A percentile compares a stretch with the other conserved stretches of the same genome.
These are phyloP conservation scores for Astreopora myriophthalma DNA, from an alignment of 64 coral and sea anemone species.

Conservation along the genomic window DNA sequence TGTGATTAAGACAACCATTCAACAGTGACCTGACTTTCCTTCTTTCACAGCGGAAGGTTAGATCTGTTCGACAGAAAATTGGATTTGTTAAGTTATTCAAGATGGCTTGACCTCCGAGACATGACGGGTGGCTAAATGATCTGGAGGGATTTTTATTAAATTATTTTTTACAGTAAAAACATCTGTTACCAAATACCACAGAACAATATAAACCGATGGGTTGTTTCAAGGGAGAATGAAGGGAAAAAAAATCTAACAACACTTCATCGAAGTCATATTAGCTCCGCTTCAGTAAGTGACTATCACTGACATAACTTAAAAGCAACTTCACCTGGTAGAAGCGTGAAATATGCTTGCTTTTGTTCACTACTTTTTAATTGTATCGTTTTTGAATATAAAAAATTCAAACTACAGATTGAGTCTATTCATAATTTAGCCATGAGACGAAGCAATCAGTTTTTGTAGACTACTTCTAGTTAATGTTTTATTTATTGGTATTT, in stretches of 20 bases:
- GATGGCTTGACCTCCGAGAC: neutral
- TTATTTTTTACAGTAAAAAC: neutral
- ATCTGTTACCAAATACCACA: slow-evolving; percentile 34
- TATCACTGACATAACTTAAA: too few species aligned
- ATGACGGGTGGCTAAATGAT: slow-evolving; percentile 32
- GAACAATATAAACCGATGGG: neutral
- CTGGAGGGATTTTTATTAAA: slow-evolving; percentile 17
- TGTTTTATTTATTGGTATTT: neutral
- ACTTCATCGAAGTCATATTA: neutral
- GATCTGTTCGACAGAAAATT: neutral
- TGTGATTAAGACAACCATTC: too few species aligned
- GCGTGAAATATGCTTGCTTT: neutral
- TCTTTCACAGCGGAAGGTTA: neutral
- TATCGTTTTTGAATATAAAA: neutral
- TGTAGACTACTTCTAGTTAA: neutral
- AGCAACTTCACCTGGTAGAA: neutral
- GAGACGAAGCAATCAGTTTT: neutral
- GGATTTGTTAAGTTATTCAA: slow-evolving; percentile 25
- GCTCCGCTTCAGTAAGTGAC: too few species aligned
- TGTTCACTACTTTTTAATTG: neutral
- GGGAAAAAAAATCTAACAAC: neutral
- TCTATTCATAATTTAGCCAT: neutral
- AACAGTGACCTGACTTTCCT: neutral
- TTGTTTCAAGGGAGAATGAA: neutral
- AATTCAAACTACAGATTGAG: neutral